Conservation (phyloP, 30 jellyfish, hydroid and myxozoan species). For the Hydractinia symbiolongicarpus region DNA sequence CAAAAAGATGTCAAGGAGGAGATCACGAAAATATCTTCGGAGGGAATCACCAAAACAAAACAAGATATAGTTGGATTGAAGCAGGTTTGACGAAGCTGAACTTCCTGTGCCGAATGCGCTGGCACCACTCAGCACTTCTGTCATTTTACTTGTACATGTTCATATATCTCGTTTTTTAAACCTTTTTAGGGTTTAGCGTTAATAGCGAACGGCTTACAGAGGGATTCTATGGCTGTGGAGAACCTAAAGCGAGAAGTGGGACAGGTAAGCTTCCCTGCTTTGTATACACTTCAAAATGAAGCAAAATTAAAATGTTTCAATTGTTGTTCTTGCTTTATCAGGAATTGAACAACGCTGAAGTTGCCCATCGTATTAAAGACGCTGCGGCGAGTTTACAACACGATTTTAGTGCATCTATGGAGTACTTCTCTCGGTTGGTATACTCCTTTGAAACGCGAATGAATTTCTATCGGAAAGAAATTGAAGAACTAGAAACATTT, state of each 20-base stretch:
- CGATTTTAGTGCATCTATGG: slow-evolving; percentile 70
- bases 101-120: not conserved
- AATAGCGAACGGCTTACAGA: slow-evolving; percentile 65
- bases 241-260: slow-evolving; percentile 48
- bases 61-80: slow-evolving; percentile 45
- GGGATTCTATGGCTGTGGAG: slow-evolving; percentile 73
- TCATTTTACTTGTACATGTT: not conserved
- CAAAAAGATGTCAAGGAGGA: slow-evolving; percentile 71
- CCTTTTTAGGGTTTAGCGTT: slow-evolving; percentile 35
- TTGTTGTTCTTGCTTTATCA: not conserved
- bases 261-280: slow-evolving; percentile 27
- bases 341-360: slow-evolving; percentile 73
- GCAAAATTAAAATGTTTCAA: not conserved
- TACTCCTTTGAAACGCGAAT: slow-evolving; percentile 61
- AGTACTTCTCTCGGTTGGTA: slow-evolving; percentile 57
- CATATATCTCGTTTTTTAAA: not conserved
- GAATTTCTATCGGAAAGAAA: slow-evolving; percentile 50
- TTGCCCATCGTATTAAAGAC: slow-evolving; percentile 59
- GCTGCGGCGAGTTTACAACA: slow-evolving; percentile 54
- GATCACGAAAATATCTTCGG: slow-evolving; percentile 64
- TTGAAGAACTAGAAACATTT: slow-evolving; percentile 74
- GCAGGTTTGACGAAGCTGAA: slow-evolving; percentile 28
- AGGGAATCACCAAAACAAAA: slow-evolving; percentile 40
- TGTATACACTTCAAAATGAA: not conserved
- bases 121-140: not conserved